Percentiles rank a stretch among this genome's conserved stretches.
Evolutionary conservation across 1,140 invertebrate species (phyloP).

Genomic region (Calycopis cecrops): DNA sequence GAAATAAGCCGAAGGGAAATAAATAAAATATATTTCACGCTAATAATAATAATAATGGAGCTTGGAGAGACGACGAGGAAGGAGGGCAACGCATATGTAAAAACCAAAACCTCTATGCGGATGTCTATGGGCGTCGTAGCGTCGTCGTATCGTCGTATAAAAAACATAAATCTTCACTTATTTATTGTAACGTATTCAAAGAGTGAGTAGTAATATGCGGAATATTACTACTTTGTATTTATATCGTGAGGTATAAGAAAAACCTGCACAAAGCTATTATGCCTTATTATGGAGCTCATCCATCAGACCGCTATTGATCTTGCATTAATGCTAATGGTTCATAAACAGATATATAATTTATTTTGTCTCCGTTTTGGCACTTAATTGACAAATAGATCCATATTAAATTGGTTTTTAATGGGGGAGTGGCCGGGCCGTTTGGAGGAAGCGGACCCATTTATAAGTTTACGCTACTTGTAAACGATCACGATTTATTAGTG

Average conservation of each 20-base stretch:
- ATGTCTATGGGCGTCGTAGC: too few relatives aligned
- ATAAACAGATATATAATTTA: conserved; percentile 74
- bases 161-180: too few relatives aligned
- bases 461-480: conserved; percentile 50
- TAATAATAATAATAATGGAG: too few relatives aligned
- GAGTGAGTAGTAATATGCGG: too few relatives aligned
- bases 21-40: too few relatives aligned
- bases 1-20: too few relatives aligned
- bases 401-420: conserved; percentile 59
- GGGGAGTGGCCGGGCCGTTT: conserved; percentile 51
- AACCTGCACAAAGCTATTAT: conserved; percentile 66
- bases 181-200: too few relatives aligned
- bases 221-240: too few relatives aligned
- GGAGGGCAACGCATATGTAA: too few relatives aligned
- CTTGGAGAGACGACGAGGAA: too few relatives aligned
- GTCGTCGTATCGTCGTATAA: too few relatives aligned
- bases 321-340: conserved; percentile 72
- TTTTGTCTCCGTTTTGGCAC: conserved; percentile 66
- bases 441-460: conserved; percentile 53
- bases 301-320: conserved; percentile 68
- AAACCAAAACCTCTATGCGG: too few relatives aligned
- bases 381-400: conserved; percentile 67
- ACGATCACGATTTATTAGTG: conserved; percentile 3
- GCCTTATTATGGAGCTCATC: conserved; percentile 69
- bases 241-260: not conserved